Evolutionary conservation across 2,797 vertebrate genomes (phyloP), one percentile per base, ranked within the genome.

Genomic region (Propithecus deckenii): DNA sequence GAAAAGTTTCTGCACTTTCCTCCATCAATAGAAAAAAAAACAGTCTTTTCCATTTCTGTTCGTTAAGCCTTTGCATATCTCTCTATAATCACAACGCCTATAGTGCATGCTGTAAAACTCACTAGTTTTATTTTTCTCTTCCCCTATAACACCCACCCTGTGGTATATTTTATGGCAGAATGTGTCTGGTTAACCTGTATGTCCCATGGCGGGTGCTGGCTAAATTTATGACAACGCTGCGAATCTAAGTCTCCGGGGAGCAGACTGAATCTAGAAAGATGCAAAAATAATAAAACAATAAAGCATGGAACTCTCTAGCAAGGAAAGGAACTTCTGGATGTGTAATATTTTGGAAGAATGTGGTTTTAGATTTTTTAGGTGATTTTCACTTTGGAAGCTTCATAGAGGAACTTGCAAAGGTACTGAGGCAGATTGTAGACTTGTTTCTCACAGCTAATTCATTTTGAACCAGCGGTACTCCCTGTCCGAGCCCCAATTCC

Each of bases 121-220:
- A 4, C 0, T 61, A 22, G 3, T 83, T 72, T 88, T 61, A 38
- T 85, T 89, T 91, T 89, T 71, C 22, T 41, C 2, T 59, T 35
- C 5, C 12, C 11, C 32, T 7, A 0, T 1, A 22, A 57, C 10
- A 23, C 7, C 13, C 67, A 18, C 32, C 38, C 43, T 3, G 0
- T 3, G 4, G 20, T 72, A 9, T 74, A 10, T 43, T 86, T 93
- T 4, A 5, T 25, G 9, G 13, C 7, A 79, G 43, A 69, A 71
- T 46, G 4, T 30, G 23, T 74, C 63, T 59, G 32, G 2, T 83
- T 38, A 48, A 32, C 30, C 5, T 18, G 0, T 8, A 3, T 67
- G 38, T 14, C 10, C 52, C 2, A 74, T 48, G 2, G 3, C 38
- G 50, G 41, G 4, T 38, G 30, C 38, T 22, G 1, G 48, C 5